Base-by-base conservation (phyloP, 2,888 invertebrate genomes). In the Pachydiplax longipennis region DNA sequence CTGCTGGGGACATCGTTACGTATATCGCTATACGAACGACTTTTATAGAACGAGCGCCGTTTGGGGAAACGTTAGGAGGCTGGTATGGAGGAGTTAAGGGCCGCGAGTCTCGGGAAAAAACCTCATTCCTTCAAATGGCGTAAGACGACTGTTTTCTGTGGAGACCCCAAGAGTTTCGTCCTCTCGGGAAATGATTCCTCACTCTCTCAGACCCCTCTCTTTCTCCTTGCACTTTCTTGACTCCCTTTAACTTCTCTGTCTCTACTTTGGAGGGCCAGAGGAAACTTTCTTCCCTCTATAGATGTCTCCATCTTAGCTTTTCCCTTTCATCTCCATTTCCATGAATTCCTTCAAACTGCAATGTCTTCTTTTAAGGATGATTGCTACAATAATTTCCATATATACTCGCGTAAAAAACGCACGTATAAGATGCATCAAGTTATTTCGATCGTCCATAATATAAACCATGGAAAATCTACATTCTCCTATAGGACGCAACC, bases 61-160 rank as follows among this genome's bases (percentile, higher is more conserved):
- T 87, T 87, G 87, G 87, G 87, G 61, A 87, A 87, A 87, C 87
- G 87, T 87, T 87, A 87, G 61, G 61, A 58, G 58, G 2, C 58
- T 35, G 25, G 35, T 80, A 48, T 44, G 73, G 80, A 53, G 80
- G 90, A 80, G 80, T 80, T 48, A 80, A 80, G 80, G 90, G 48
- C 44, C 48, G 90, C 65, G 90, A 90, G 40, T 90, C 48, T n/a
- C 65, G 35, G 61, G 90, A 37, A 73, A 48, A 80, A 80, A 81
- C 80, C 90, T 53, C 48, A 90, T 80, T 80, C 48, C 80, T 80
- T 48, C 90, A 80, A 90, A 90, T 44, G 48, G 80, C 80, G 22
- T 48, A 58, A 58, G 80, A 90, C 48, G 53, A 37, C 90, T 80
- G 80, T 44, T 58, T 48, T 58, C 80, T 58, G 31, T 25, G 90